These are phyloP conservation scores for Intellagama lesueurii DNA, from an alignment of 2,797 vertebrate species.

Conservation along the genomic window DNA sequence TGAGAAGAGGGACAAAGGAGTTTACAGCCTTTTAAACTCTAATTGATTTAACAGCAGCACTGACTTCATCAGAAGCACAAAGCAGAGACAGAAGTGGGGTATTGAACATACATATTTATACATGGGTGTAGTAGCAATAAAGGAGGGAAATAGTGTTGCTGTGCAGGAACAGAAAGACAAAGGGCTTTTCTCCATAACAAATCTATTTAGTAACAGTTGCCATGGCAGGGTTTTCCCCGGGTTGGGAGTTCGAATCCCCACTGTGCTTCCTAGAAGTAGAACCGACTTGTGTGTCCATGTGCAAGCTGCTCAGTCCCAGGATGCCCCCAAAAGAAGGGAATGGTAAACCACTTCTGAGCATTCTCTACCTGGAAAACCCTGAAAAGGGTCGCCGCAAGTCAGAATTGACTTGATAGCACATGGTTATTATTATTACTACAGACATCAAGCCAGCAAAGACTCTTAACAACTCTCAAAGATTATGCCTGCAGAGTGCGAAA, in stretches of 20 bases:
- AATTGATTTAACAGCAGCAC: slow-evolving; percentile 11
- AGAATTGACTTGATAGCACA: too few relatives aligned
- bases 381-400: too few relatives aligned
- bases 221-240: background rate
- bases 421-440: too few relatives aligned
- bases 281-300: too few relatives aligned
- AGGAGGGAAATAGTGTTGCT: background rate
- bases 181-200: background rate
- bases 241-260: too few relatives aligned
- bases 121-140: background rate
- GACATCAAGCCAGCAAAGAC: too few relatives aligned
- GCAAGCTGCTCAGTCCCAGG: too few relatives aligned
- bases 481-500: background rate
- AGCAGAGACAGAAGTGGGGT: background rate
- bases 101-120: background rate
- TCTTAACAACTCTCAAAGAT: too few relatives aligned
- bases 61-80: background rate
- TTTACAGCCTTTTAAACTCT: slow-evolving; percentile 7
- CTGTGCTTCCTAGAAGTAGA: too few relatives aligned
- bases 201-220: background rate
- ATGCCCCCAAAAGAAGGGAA: too few relatives aligned
- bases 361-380: too few relatives aligned
- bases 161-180: background rate
- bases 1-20: background rate
- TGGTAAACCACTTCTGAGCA: too few relatives aligned